Conservation (phyloP, 2,888 invertebrate genomes). For the Pammene aurita region DNA sequence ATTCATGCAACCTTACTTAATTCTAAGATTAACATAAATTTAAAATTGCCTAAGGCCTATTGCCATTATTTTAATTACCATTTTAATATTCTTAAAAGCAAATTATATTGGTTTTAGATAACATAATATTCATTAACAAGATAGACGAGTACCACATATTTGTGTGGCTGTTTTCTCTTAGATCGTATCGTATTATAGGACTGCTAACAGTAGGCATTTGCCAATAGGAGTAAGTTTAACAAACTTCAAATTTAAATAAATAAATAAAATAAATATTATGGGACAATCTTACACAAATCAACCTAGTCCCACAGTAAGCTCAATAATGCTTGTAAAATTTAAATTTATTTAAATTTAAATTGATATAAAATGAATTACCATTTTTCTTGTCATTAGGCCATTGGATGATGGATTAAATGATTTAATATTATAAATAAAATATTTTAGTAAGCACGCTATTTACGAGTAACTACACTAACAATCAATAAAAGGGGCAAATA, state of each 20-base stretch:
- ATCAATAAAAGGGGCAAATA: too few species aligned
- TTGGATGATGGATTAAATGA: neutral
- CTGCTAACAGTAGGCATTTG: neutral
- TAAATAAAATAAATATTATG: too few species aligned
- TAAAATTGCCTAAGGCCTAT: conserved; percentile 3
- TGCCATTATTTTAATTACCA: conserved; percentile 22
- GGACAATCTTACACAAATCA: too few species aligned
- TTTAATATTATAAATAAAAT: too few species aligned
- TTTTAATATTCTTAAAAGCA: conserved; percentile 20
- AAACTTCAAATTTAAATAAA: conserved; percentile 23
- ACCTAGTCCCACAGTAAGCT: too few species aligned
- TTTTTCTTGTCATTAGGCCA: conserved; percentile 13
- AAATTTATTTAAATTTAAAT: conserved; percentile 35
- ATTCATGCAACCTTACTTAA: neutral
- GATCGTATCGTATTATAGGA: neutral
- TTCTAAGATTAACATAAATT: neutral
- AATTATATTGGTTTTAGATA: conserved; percentile 11
- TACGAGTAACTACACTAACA: too few species aligned
- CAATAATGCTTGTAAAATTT: too few species aligned
- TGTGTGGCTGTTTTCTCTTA: neutral
- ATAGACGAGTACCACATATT: conserved; percentile 13
- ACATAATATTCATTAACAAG: conserved; percentile 16
- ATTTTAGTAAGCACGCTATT: too few species aligned
- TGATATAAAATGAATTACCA: conserved; percentile 17
- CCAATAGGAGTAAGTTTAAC: neutral